Evolutionary conservation across 2,113 vertebrate species (phyloP).

Genomic region (Eptesicus fuscus): DNA sequence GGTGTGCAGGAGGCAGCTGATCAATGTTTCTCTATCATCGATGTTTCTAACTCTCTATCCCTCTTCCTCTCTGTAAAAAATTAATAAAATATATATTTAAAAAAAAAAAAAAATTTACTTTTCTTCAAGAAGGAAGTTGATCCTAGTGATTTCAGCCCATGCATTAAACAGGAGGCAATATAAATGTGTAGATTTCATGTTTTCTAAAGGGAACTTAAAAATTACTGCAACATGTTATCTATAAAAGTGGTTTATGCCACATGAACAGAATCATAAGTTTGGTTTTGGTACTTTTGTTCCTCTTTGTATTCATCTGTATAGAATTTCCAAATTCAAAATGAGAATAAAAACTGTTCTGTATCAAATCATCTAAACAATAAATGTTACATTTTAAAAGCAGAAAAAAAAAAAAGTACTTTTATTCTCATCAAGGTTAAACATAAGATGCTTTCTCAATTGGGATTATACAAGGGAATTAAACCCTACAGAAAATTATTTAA

Average conservation of each 20-base stretch:
- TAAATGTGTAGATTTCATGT: slow-evolving; percentile 84
- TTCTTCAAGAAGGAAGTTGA: slow-evolving; percentile 82
- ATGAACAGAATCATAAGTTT: slow-evolving; percentile 88
- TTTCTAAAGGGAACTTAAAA: slow-evolving; percentile 90
- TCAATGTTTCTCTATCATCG: no score
- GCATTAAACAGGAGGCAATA: slow-evolving; percentile 83
- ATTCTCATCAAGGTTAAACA: slow-evolving; percentile 23
- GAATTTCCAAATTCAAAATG: slow-evolving; percentile 90
- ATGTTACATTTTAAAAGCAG: slow-evolving; percentile 90
- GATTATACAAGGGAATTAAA: neutral
- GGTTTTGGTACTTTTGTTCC: slow-evolving; percentile 84
- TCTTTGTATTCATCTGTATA: slow-evolving; percentile 86
- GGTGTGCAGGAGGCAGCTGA: no score
- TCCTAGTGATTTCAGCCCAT: slow-evolving; percentile 82
- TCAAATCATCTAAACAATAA: slow-evolving; percentile 98
- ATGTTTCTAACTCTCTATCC: no score
- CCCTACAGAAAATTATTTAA: neutral
- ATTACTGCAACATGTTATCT: slow-evolving; percentile 88
- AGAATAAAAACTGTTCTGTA: slow-evolving; percentile 93
- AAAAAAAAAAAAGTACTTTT: neutral
- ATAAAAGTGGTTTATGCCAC: slow-evolving; percentile 87
- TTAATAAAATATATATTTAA: no score
- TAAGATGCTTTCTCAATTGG: neutral
- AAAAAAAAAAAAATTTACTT: slow-evolving; percentile 6
- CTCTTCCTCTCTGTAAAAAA: no score